Conservation (phyloP, 2,113 vertebrate species). For the Phoenicopterus ruber region DNA sequence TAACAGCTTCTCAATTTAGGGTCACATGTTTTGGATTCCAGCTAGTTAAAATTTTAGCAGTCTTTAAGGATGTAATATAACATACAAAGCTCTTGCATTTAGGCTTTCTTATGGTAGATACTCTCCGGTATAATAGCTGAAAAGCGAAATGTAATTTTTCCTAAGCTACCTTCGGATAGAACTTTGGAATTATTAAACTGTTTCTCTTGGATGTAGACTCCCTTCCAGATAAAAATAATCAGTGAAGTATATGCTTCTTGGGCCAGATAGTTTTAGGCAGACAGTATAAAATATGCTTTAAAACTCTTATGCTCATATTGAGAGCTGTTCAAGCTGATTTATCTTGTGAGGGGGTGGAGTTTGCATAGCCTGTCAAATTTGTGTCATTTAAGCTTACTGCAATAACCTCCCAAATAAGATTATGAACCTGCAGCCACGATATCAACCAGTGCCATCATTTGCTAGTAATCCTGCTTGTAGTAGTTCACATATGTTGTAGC, state of each 20-base stretch:
- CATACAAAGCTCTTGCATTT: not conserved
- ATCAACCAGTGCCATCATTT: not conserved
- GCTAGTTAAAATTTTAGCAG: constrained; percentile 49
- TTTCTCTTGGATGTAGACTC: not conserved
- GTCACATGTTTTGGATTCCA: constrained; percentile 34
- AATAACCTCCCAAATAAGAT: not conserved
- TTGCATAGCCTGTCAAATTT: not conserved
- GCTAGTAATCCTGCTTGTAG: not conserved
- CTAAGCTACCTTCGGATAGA: not conserved
- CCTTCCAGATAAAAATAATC: not conserved
- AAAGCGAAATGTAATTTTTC: not conserved
- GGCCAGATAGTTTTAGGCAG: not conserved
- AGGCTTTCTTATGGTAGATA: not conserved
- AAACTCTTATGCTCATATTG: not conserved
- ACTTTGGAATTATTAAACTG: not conserved
- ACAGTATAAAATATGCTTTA: not conserved
- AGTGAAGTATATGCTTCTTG: not conserved
- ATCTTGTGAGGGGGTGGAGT: not conserved
- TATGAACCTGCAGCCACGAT: not conserved
- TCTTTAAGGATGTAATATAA: not conserved
- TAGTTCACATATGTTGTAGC: not conserved
- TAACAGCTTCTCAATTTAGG: constrained; percentile 43
- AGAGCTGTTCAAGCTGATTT: not conserved
- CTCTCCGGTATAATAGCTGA: not conserved
- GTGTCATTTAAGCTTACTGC: not conserved